Base-by-base conservation (phyloP, 2,888 invertebrate species). In the Eudemis profundana region DNA sequence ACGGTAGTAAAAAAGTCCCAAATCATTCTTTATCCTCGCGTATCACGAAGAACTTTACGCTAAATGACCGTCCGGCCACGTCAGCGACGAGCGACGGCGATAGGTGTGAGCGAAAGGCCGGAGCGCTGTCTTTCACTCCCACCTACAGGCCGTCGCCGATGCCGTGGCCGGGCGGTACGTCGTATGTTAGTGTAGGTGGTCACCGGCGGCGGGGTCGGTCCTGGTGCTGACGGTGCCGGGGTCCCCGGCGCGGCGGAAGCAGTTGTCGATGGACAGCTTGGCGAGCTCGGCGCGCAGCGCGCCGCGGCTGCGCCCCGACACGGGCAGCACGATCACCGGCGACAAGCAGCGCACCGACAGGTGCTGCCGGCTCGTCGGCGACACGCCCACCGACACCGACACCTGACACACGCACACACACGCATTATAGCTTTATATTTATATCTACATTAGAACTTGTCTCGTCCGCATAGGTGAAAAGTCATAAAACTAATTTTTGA, bases 251-350 rank as follows among this genome's bases (percentile, higher is more conserved):
- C 83, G 87, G 69, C 93, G 91, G 85, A 98, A 98, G 68, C 92
- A 92, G 85, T 98, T 98, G 74, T 94, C 94, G 10, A 98, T 93
- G 0, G 94, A 94, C 29, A 98, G 93, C 73, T 95, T 94, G 1
- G 96, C 96, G 36, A 98, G 93, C 82, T 98, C 96, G 1, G 96
- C 95, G 12, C 97, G 95, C 29, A 98, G 93, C 64, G 97, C 93
- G 72, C 95, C 94, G 33, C 95, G 94, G 23, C 96, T 95, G 70
- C 94, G 94, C 23, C 97, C 96, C 79, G 96, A 96, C 69, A 97
- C 96, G 0, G 98, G 99, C 68, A 98, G 89, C 57, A 98, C 90
- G 71, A 98, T 96, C 2, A 97, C 95, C 0, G 98, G 98, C 12
- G 97, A 88, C 19, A 82, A 84, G 68, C 85, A 84, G 61, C 74